phyloP scores from a whole-genome alignment of 2,113 vertebrate genomes.

The Muntiacus reevesi region DNA sequence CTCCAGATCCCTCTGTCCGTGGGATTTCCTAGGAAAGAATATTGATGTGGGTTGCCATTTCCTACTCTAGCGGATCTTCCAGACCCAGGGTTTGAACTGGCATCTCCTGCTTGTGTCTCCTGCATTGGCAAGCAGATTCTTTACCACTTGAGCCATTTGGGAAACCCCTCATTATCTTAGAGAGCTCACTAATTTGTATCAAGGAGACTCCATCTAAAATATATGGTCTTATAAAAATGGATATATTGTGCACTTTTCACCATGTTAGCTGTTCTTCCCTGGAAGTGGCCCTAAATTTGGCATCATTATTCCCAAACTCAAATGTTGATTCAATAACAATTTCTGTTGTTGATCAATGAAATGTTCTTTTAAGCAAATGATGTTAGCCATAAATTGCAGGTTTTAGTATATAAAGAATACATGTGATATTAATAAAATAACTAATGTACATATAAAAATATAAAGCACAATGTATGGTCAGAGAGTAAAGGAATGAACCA shows the following conservation, averaged over 20 bases:
- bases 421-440: background rate
- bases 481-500: slow-evolving; percentile 31
- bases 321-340: background rate
- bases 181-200: slow-evolving; percentile 32
- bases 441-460: background rate
- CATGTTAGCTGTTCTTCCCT: background rate
- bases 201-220: slow-evolving; percentile 22
- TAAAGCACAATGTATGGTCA: background rate
- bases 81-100: background rate
- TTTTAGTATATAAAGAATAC: background rate
- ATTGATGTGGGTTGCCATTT: background rate
- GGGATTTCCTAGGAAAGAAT: background rate
- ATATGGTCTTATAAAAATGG: background rate
- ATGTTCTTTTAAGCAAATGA: background rate
- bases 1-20: accelerated
- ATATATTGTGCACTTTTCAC: background rate
- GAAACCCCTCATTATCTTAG: background rate
- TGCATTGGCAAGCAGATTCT: background rate
- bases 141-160: background rate
- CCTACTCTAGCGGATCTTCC: background rate
- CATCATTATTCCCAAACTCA: background rate
- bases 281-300: background rate
- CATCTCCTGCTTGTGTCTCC: background rate
- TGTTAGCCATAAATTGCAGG: background rate
- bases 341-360: background rate